A percentile compares a stretch with the other conserved stretches of the same genome.
Evolutionary conservation across 1,140 invertebrate species (phyloP).

Genomic region (Drosophila littoralis): DNA sequence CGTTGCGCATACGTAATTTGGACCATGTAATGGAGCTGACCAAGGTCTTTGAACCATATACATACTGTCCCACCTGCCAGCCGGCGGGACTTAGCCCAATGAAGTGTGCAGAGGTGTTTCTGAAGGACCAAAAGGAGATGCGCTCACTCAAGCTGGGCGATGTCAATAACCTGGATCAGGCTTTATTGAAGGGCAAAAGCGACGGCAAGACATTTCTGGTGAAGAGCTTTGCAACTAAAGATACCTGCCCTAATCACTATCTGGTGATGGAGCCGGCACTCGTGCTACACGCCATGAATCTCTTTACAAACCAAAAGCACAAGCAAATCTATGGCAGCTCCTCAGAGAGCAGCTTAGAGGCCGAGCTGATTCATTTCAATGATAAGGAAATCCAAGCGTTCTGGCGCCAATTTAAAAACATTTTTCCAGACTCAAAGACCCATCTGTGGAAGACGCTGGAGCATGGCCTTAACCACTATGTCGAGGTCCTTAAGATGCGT

Average conservation of each 20-base stretch:
- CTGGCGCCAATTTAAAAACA: conserved; percentile 71
- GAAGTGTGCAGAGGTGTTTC: conserved; percentile 61
- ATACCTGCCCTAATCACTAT: conserved; percentile 83
- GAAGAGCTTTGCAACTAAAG: conserved; percentile 2
- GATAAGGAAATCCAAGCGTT: conserved; percentile 57
- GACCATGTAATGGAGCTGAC: conserved; percentile 85
- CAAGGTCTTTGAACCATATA: conserved; percentile 87
- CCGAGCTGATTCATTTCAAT: conserved; percentile 41
- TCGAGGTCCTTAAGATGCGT: conserved; percentile 86
- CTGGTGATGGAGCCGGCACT: conserved; percentile 86
- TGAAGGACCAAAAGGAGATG: conserved; percentile 34
- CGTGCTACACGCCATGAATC: conserved; percentile 84
- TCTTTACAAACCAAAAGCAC: conserved; percentile 82
- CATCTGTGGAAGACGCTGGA: conserved; percentile 86
- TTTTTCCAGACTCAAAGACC: conserved; percentile 85
- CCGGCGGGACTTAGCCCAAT: conserved; percentile 53
- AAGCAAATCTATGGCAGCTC: conserved; percentile 54
- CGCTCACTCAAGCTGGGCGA: conserved; percentile 22
- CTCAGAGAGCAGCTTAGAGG: conserved; percentile 20
- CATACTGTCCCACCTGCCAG: conserved; percentile 86
- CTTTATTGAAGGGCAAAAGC: not conserved
- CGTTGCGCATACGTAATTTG: conserved; percentile 85
- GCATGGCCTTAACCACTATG: conserved; percentile 86
- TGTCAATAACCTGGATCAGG: conserved; percentile 9
- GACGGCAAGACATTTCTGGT: not conserved